A percentile compares a stretch with the other conserved stretches of the same genome.
phyloP scores from a whole-genome alignment of 2,888 invertebrate genomes.

The Aproaerema taeniolella region DNA sequence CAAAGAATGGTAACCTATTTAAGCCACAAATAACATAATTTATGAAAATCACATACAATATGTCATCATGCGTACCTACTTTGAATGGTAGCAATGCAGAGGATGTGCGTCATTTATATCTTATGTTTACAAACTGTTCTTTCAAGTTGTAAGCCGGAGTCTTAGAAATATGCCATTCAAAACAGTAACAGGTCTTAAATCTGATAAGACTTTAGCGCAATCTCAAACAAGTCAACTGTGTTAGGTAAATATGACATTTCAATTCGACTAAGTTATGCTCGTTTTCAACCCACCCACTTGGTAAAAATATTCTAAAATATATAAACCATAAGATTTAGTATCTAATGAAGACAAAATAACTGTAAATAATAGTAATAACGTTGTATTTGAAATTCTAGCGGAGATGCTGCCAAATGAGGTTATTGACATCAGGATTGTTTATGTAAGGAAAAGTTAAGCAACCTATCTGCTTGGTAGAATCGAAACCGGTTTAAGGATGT shows the following conservation, averaged over 20 bases:
- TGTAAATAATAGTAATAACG: neutral
- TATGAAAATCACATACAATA: too few species aligned
- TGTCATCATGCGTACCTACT: too few species aligned
- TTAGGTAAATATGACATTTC: conserved; percentile 33
- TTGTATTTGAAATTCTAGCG: conserved; percentile 4
- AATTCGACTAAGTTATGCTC: conserved; percentile 17
- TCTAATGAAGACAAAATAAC: neutral
- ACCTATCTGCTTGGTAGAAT: conserved; percentile 30
- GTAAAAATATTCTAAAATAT: too few species aligned
- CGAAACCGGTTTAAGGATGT: conserved; percentile 34
- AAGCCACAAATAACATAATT: too few species aligned
- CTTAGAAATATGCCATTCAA: neutral
- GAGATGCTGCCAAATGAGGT: conserved; percentile 27
- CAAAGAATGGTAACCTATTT: too few species aligned
- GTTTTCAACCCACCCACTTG: too few species aligned
- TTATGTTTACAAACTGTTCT: too few species aligned
- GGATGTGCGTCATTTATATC: too few species aligned
- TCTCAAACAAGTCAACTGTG: conserved; percentile 38
- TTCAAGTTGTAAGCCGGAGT: too few species aligned
- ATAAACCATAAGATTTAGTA: conserved; percentile 12
- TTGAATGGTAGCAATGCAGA: too few species aligned
- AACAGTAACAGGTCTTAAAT: neutral
- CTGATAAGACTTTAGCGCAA: conserved; percentile 12
- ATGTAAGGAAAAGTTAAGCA: conserved; percentile 25
- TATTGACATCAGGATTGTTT: conserved; percentile 25